Evolutionary conservation across 2,888 invertebrate species (phyloP).

Genomic region (Pollenia griseotomentosa): DNA sequence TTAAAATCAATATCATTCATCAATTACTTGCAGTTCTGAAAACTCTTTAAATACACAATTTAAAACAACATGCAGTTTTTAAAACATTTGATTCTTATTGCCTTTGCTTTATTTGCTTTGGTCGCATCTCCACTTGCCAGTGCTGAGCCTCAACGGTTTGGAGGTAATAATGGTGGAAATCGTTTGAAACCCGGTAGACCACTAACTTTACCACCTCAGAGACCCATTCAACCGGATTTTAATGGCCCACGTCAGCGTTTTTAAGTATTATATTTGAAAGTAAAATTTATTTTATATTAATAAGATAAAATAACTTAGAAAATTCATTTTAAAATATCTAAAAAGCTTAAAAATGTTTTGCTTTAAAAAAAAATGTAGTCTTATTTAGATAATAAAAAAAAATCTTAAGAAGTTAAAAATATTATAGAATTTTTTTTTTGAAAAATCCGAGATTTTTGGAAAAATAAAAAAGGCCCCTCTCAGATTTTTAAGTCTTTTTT

Average conservation of each 20-base stretch:
- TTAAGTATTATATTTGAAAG: slow-evolving; percentile 15
- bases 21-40: not conserved
- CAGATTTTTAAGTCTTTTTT: too few species aligned
- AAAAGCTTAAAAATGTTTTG: too few species aligned
- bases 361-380: too few species aligned
- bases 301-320: too few species aligned
- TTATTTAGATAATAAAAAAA: too few species aligned
- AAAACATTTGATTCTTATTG: slow-evolving; percentile 20
- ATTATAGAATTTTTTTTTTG: too few species aligned
- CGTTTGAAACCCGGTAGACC: slow-evolving; percentile 33
- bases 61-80: slow-evolving; percentile 34
- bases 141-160: slow-evolving; percentile 28
- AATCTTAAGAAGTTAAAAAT: too few species aligned
- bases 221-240: slow-evolving; percentile 56
- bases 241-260: slow-evolving; percentile 48
- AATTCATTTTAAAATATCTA: too few species aligned
- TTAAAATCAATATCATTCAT: slow-evolving; percentile 1
- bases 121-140: not conserved
- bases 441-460: too few species aligned
- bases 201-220: slow-evolving; percentile 58
- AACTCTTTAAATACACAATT: not conserved
- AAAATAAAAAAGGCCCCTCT: too few species aligned
- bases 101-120: slow-evolving; percentile 34
- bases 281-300: not conserved
- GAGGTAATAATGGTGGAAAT: not conserved